Evolutionary conservation across 2,888 invertebrate species (phyloP).

Genomic region (Esperia sulphurella): DNA sequence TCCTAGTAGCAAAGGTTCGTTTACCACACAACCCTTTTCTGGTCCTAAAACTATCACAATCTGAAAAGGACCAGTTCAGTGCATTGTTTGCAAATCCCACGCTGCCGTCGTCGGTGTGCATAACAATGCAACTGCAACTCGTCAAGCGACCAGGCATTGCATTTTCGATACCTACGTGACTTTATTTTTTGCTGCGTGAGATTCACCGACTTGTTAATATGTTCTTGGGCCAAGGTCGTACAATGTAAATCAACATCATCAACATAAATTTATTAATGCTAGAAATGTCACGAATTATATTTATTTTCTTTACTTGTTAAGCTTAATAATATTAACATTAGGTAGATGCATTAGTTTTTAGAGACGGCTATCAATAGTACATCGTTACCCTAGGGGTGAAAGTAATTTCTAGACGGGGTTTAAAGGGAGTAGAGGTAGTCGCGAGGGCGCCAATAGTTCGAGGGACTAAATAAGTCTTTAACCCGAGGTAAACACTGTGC

Average conservation of each 20-base stretch:
- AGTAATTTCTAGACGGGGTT: no score
- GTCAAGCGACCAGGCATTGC: slow-evolving; percentile 13
- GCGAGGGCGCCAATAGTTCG: no score
- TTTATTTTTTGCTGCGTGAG: slow-evolving; percentile 21
- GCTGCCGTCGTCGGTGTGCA: slow-evolving; percentile 11
- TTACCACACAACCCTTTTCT: slow-evolving; percentile 66
- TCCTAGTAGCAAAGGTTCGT: slow-evolving; percentile 66
- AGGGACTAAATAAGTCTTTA: no score
- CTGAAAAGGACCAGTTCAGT: slow-evolving; percentile 39
- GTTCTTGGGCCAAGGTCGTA: slow-evolving; percentile 27
- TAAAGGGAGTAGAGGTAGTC: no score
- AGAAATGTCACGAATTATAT: no score
- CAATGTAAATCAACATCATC: slow-evolving; percentile 18
- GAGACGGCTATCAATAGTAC: no score
- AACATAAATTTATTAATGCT: slow-evolving; percentile 2
- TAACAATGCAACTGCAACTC: slow-evolving; percentile 19
- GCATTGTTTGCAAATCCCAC: slow-evolving; percentile 40
- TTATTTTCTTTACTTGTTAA: no score
- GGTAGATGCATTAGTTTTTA: no score
- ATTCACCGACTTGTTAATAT: slow-evolving; percentile 20
- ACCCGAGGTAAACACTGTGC: no score
- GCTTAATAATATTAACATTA: no score
- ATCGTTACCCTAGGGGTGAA: no score
- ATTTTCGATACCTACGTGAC: slow-evolving; percentile 24
- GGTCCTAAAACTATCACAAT: slow-evolving; percentile 47